Base-by-base conservation (phyloP, 2,113 vertebrate species). In the Erinaceus europaeus region DNA sequence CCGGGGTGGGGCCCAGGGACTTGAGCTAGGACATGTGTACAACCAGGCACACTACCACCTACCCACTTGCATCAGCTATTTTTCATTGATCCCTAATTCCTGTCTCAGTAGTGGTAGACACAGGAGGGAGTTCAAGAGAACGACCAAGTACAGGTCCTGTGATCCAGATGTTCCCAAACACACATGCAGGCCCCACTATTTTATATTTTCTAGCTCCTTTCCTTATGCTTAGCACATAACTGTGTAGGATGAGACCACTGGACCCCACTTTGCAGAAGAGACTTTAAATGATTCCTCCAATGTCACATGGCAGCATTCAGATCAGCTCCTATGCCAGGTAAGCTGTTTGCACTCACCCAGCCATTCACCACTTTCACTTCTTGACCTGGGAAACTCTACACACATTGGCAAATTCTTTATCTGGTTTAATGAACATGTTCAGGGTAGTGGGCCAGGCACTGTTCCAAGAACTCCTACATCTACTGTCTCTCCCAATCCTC, bases 91-190 rank as follows among this genome's bases (percentile, higher is more conserved):
- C 42, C 65, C 40, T 36, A 55, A 25, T 14, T 55, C 48, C 25
- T 32, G 50, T 44, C 20, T 46, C 15, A 25, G 44, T 7, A 14
- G 27, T 36, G 1, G 42, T 21, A 6, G 11, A 64, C 3, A n/a
- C 0, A 5, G 48, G 13, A 34, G 42, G 27, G 6, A 3, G 40
- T 48, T 20, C 10, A 1, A 34, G 59, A 29, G 25, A 52, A 64
- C 36, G 29, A 38, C 17, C 36, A 21, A 6, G 1, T 2, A 0
- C 0, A 6, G 20, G 42, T 8, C 21, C 18, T 20, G 15, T 4
- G 32, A 46, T 9, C 15, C 27, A 50, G 36, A n/a, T 23, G 61
- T 48, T 13, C 18, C 57, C 27, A 50, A 38, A 12, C 13, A 11
- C 20, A 46, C 25, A n/a, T 20, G 23, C 9, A 11, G 6, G 32